Conservation (phyloP, 2,113 vertebrate species). For the Macrotus californicus region DNA sequence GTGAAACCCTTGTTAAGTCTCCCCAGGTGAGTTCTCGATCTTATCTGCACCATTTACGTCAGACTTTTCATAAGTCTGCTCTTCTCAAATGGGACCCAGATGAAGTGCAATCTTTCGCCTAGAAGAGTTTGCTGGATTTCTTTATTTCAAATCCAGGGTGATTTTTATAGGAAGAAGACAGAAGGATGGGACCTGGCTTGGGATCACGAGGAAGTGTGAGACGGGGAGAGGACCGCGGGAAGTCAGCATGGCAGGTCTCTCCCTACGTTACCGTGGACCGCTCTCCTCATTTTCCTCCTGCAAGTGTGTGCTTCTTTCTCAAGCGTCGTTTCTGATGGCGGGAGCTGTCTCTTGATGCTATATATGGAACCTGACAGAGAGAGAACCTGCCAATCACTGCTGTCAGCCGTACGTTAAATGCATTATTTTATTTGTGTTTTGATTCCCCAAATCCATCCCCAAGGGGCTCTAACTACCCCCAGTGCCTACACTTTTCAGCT, state of each 20-base stretch:
- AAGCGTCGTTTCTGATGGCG: neutral
- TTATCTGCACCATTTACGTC: slow-evolving; percentile 71
- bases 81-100: slow-evolving; percentile 66
- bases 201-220: neutral
- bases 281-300: neutral
- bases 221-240: neutral
- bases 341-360: neutral
- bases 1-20: slow-evolving; percentile 69
- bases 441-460: neutral
- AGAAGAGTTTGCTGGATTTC: slow-evolving; percentile 9
- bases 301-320: neutral
- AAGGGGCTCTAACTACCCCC: too few relatives aligned
- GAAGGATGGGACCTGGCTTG: neutral
- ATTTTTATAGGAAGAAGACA: slow-evolving; percentile 9
- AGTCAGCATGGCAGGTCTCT: neutral
- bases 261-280: accelerated
- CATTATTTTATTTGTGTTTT: neutral
- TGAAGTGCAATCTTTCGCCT: slow-evolving; percentile 50
- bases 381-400: neutral
- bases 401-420: neutral
- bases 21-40: slow-evolving; percentile 79
- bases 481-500: neutral
- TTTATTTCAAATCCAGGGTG: slow-evolving; percentile 12
- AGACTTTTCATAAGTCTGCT: slow-evolving; percentile 31
- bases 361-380: neutral